Conservation (phyloP, 2,113 vertebrate genomes). For the Nycticryphes semicollaris region DNA sequence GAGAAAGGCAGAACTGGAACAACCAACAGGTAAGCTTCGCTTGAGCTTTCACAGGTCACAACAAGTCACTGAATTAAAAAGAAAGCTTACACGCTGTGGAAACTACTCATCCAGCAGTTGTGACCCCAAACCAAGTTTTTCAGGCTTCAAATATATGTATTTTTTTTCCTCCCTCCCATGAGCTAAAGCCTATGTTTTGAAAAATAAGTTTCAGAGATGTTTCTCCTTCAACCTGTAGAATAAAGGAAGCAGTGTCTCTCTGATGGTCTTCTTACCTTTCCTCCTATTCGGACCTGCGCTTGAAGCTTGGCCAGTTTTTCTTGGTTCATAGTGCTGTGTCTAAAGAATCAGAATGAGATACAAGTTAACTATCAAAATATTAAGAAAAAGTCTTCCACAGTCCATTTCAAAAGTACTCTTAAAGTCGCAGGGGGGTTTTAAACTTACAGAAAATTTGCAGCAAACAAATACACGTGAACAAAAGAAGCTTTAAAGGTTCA, state of each 20-base stretch:
- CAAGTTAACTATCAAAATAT: not conserved
- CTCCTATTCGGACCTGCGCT: slow-evolving; percentile 99
- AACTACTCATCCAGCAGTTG: not conserved
- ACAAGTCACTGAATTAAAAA: not conserved
- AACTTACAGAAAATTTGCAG: not conserved
- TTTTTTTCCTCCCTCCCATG: too few species aligned
- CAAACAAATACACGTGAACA: not conserved
- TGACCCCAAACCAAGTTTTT: accelerated
- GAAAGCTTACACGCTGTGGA: not conserved
- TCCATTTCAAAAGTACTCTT: not conserved
- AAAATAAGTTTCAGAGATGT: not conserved
- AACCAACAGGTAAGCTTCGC: not conserved
- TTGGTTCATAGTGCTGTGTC: slow-evolving; percentile 89
- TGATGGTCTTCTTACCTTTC: slow-evolving; percentile 84
- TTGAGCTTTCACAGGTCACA: slow-evolving; percentile 19
- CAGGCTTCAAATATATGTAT: not conserved
- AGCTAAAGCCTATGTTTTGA: not conserved
- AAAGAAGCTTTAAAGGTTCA: not conserved
- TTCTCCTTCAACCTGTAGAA: not conserved
- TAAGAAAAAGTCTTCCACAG: not conserved
- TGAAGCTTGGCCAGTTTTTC: slow-evolving; percentile 98
- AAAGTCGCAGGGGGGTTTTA: accelerated
- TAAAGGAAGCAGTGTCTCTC: not conserved
- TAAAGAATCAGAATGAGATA: not conserved
- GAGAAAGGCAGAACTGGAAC: not conserved